Evolutionary conservation across 2,113 vertebrate species (phyloP).

Genomic region (Planiliza haematocheilus): DNA sequence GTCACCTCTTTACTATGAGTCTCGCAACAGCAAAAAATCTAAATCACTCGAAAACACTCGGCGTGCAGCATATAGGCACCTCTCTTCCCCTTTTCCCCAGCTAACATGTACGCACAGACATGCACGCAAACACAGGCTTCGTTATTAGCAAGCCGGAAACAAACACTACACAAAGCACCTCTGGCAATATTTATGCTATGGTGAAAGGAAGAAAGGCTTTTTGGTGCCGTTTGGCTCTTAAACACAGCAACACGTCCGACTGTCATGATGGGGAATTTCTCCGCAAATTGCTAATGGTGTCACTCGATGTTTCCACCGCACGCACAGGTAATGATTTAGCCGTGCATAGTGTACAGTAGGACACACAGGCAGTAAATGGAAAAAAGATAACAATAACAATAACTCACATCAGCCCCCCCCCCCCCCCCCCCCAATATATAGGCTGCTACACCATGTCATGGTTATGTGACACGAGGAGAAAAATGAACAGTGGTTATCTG

Average conservation of each 20-base stretch:
- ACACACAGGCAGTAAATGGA: constrained; percentile 68
- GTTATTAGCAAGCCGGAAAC: constrained; percentile 40
- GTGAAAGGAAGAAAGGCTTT: constrained; percentile 18
- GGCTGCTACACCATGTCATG: constrained; percentile 58
- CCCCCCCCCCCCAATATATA: constrained; percentile 58
- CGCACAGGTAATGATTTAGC: constrained; percentile 65
- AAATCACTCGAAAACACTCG: constrained; percentile 24
- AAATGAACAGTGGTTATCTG: constrained; percentile 79
- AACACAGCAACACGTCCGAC: constrained; percentile 31
- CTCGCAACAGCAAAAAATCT: constrained; percentile 7
- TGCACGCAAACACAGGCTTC: constrained; percentile 34
- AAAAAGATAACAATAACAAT: constrained; percentile 69
- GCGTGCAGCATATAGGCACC: constrained; percentile 7
- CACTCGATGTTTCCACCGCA: constrained; percentile 57
- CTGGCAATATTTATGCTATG: constrained; percentile 23
- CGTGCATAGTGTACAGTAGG: constrained; percentile 54
- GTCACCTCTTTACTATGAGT: constrained; percentile 13
- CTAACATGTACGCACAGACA: constrained; percentile 35
- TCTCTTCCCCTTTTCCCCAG: neutral
- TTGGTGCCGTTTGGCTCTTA: constrained; percentile 16
- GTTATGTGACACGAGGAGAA: constrained; percentile 63
- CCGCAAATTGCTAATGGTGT: constrained; percentile 72
- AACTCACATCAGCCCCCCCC: constrained; percentile 63
- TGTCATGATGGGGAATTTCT: constrained; percentile 43
- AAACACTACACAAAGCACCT: constrained; percentile 33